Evolutionary conservation across 2,797 vertebrate species (phyloP), one percentile per base, ranked within the genome.

Genomic region (Parauchenoglanis punctatus): DNA sequence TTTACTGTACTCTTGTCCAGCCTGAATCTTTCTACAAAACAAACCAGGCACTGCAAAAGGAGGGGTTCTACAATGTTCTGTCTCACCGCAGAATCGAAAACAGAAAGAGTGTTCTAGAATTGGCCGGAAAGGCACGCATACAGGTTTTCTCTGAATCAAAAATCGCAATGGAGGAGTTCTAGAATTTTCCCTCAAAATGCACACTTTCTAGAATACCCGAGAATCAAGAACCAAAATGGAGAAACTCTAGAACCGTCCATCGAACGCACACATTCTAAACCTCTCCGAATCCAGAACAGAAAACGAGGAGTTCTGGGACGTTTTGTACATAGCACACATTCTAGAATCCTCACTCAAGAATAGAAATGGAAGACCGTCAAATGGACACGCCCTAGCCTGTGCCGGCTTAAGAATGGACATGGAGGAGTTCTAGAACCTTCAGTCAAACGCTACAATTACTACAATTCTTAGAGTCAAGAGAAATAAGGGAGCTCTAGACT

Each of bases 1-100:
- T 86, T 44, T 81, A 63, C 59, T 84, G 25, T 61, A 72, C 65
- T 44, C 46, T 56, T 63, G 23, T 78, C 35, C 44, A 23, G 15
- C 35, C 49, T 28, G 11, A 56, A 28, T 18, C 35, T 4, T 44
- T 40, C 61, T 58, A 81, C 80, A 49, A 2, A n/a, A 81, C 23
- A 81, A 61, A n/a, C 5, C 59, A 46, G 35, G 1, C 25, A 20
- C 81, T 28, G 63, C 40, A 44, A 15, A n/a, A 13, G 11, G 56
- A 81, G 0, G 58, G 4, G 28, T 28, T 58, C 76, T 54, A 31
- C 8, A 44, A 40, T 61, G 31, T 13, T 40, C 35, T 35, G 35
- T 35, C 35, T 35, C 35, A 35, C 35, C 35, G 35, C 35, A 35
- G 35, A 35, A 35, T 35, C 35, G 35, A 35, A 35, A 35, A 35